Percentiles rank a stretch among this genome's conserved stretches.
These are phyloP conservation scores for Trichoplusia ni DNA, from an alignment of 1,140 invertebrate genomes.

Conservation along the genomic window DNA sequence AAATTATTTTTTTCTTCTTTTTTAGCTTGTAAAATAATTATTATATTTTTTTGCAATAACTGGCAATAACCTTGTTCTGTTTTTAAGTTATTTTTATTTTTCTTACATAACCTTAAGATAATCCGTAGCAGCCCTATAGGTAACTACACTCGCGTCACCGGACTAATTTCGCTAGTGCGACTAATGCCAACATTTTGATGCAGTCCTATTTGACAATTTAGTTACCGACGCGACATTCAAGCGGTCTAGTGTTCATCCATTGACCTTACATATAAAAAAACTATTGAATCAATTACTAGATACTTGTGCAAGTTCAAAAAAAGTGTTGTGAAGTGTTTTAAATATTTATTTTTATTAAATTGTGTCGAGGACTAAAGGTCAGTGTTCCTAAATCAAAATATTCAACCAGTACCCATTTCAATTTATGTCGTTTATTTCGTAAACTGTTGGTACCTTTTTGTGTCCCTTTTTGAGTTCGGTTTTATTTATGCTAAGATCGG, in stretches of 20 bases:
- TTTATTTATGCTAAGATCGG: constrained; percentile 10
- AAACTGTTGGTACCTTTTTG: constrained; percentile 12
- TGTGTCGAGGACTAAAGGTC: constrained; percentile 32
- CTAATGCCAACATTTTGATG: constrained; percentile 62
- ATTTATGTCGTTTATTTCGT: constrained; percentile 33
- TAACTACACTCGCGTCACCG: constrained; percentile 44
- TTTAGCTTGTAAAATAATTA: no score
- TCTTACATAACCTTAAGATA: background rate
- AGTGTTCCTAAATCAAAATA: constrained; percentile 33
- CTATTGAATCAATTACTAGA: background rate
- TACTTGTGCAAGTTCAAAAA: constrained; percentile 14
- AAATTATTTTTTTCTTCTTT: no score
- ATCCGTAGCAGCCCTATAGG: constrained; percentile 17
- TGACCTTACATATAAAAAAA: constrained; percentile 46
- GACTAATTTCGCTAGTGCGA: constrained; percentile 50
- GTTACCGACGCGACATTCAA: constrained; percentile 54
- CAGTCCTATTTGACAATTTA: constrained; percentile 68
- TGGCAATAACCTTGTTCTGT: no score
- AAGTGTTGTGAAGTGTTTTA: constrained; percentile 32
- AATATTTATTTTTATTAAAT: constrained; percentile 4
- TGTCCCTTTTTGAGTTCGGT: constrained; percentile 4
- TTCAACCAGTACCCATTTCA: constrained; percentile 27
- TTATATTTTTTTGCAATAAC: no score
- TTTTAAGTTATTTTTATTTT: background rate
- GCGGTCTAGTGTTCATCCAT: constrained; percentile 44